Base-by-base conservation (phyloP, 2,113 vertebrate genomes). In the Eupsittula cactorum region DNA sequence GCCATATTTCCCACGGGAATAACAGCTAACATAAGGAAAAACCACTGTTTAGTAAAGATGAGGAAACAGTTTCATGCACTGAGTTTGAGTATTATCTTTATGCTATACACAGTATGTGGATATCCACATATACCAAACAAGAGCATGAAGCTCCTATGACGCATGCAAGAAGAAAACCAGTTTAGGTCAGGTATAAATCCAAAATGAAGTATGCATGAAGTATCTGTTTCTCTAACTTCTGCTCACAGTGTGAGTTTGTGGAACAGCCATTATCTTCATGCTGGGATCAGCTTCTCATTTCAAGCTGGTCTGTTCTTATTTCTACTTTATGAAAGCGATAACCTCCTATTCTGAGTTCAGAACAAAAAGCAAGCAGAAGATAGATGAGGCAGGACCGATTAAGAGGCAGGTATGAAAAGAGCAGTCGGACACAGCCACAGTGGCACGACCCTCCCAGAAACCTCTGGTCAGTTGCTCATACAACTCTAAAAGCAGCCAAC, bases 301-400 rank as follows among this genome's bases (percentile, higher is more conserved):
- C 50, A 74, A 67, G 52, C 41, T 20, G 67, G 71, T 18, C n/a
- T 68, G 24, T 7, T 52, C 46, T 80, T 44, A 33, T 35, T 74
- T 37, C 31, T 37, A 6, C n/a, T 68, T 76, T 50, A 11, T 47
- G 44, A 52, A 52, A 73, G 53, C 0, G 0, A 35, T 16, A 73
- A 49, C 7, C 4, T 24, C 20, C 33, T 29, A 0, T 18, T 50
- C 27, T 19, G 23, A 24, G 33, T 41, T 28, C 1, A 0, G 65
- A 74, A 59, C 53, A 71, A 67, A 70, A 67, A 37, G 17, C 27
- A n/a, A 68, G 65, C 49, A 18, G 33, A 57, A 33, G 25, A 19
- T 2, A 62, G 49, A 20, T 15, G 50, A 42, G 44, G 64, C 67
- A 62, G 65, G 69, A 31, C 28, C 11, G 35, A 1, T 31, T 12